These are phyloP conservation scores for Cydia pomonella DNA, from an alignment of 1,140 invertebrate genomes.

Conservation along the genomic window DNA sequence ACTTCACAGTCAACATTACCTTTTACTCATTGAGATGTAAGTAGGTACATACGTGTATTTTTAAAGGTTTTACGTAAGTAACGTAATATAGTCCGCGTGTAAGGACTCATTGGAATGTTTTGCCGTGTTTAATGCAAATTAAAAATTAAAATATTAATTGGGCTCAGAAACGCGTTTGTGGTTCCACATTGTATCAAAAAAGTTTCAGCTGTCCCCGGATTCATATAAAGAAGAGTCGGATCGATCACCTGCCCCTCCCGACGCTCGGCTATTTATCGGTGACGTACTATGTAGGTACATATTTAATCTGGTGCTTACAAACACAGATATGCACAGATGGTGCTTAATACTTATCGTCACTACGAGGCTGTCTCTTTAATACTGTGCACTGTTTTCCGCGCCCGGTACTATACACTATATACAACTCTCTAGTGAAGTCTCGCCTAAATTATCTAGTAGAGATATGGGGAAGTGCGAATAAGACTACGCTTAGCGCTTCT, in stretches of 20 bases:
- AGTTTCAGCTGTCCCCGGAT: slow-evolving; percentile 13
- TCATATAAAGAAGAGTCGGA: not conserved
- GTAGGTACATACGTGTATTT: not conserved
- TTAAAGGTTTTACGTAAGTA: not conserved
- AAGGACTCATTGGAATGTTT: not conserved
- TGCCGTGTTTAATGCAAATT: not conserved
- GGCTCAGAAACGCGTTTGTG: slow-evolving; percentile 2
- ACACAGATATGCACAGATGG: slow-evolving; percentile 10
- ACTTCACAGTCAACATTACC: no score
- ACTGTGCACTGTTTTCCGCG: no score
- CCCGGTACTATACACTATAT: no score
- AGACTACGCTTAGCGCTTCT: no score
- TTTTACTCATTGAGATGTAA: no score
- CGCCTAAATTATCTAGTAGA: no score
- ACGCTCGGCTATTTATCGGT: not conserved
- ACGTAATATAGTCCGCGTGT: not conserved
- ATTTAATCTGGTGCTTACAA: slow-evolving; percentile 7
- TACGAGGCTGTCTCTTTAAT: no score
- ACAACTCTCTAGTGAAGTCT: no score
- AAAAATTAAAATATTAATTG: slow-evolving; percentile 7
- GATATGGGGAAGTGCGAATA: no score
- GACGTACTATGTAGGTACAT: no score
- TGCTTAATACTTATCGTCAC: no score
- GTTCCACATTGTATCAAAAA: slow-evolving; percentile 7
- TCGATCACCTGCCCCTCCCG: slow-evolving; percentile 8